These are phyloP conservation scores for Neoniphon sammara DNA, from an alignment of 2,797 vertebrate species.

Conservation along the genomic window DNA sequence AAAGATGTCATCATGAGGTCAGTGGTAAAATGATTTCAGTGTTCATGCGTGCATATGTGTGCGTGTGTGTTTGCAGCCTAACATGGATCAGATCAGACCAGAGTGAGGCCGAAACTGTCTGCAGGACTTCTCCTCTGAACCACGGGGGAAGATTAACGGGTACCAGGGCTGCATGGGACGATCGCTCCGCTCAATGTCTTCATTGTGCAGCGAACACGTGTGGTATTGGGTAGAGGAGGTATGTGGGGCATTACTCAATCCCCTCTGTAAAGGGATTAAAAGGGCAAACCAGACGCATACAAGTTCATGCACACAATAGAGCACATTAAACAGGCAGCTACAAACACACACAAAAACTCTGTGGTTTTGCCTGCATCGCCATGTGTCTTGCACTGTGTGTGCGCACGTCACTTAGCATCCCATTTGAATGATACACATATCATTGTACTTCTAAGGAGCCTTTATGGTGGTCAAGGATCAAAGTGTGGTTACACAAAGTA, in stretches of 20 bases:
- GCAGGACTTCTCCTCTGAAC: slow-evolving; percentile 44
- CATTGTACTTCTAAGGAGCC: not conserved
- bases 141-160: slow-evolving; percentile 49
- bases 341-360: not conserved
- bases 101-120: slow-evolving; percentile 22
- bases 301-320: not conserved
- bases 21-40: slow-evolving; percentile 3
- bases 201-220: slow-evolving; percentile 69
- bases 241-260: slow-evolving; percentile 17
- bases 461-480: not conserved
- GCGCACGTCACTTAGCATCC: not conserved
- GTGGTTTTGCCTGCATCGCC: too few relatives aligned
- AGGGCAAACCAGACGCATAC: slow-evolving; percentile 40
- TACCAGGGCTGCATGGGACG: slow-evolving; percentile 22
- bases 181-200: slow-evolving; percentile 59
- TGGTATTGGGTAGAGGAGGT: slow-evolving; percentile 26
- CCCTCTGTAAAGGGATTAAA: slow-evolving; percentile 47
- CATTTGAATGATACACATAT: not conserved
- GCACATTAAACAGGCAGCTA: not conserved
- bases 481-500: not conserved
- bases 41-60: slow-evolving; percentile 23
- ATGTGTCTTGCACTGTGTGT: too few relatives aligned
- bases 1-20: slow-evolving; percentile 31
- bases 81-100: slow-evolving; percentile 32
- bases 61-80: slow-evolving; percentile 8